These are phyloP conservation scores for Leptoteleia sp. DNA, from an alignment of 1,140 invertebrate genomes.

Conservation along the genomic window DNA sequence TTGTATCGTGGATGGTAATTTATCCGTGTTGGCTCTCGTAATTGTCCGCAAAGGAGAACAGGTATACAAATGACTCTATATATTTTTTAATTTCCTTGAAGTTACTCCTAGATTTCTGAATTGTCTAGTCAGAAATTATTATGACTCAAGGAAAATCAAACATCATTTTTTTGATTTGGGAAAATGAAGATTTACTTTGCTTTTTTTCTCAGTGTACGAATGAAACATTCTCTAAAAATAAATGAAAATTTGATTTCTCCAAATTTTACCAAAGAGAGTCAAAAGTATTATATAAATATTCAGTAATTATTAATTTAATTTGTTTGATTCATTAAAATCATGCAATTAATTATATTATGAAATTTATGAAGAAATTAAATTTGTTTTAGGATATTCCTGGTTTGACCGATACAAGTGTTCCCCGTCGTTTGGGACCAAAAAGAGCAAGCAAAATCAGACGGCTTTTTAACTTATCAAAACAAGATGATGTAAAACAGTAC, in stretches of 20 bases:
- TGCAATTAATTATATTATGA: too few relatives aligned
- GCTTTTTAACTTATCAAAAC: conserved; percentile 97
- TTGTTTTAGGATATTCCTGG: conserved; percentile 97
- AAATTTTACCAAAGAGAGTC: too few relatives aligned
- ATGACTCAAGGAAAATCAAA: conserved; percentile 27
- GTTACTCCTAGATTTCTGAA: conserved; percentile 1
- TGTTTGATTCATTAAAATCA: too few relatives aligned
- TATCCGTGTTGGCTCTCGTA: conserved; percentile 96
- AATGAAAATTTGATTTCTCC: too few relatives aligned
- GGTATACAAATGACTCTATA: conserved; percentile 77
- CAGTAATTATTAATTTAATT: too few relatives aligned
- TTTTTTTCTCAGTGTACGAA: conserved; percentile 48
- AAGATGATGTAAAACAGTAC: conserved; percentile 98
- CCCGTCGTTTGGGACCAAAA: conserved; percentile 98
- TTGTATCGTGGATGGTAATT: conserved; percentile 98
- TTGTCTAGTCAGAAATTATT: conserved; percentile 6
- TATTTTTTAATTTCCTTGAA: neutral
- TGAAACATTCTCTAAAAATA: conserved; percentile 24
- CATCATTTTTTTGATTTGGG: conserved; percentile 48
- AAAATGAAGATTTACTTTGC: conserved; percentile 10
- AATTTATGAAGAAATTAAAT: too few relatives aligned
- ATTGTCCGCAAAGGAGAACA: conserved; percentile 97
- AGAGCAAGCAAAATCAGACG: conserved; percentile 98
- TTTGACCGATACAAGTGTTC: conserved; percentile 96
- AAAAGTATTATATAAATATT: too few relatives aligned